These are phyloP conservation scores for Megathymus violae DNA, from an alignment of 1,140 invertebrate genomes.

Conservation along the genomic window DNA sequence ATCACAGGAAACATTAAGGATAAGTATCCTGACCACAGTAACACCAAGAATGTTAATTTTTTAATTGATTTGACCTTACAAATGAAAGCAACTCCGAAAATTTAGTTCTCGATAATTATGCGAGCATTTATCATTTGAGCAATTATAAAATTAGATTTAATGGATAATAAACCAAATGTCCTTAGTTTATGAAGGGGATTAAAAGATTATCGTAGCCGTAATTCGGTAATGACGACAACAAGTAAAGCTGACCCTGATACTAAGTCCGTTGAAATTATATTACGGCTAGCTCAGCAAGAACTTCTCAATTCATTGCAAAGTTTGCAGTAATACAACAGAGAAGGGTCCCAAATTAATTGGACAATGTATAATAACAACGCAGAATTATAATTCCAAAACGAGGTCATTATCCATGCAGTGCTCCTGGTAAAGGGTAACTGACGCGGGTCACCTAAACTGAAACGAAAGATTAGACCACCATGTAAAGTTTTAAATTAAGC, in stretches of 20 bases:
- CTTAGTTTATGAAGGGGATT: slow-evolving; percentile 48
- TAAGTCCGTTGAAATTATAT: slow-evolving; percentile 48
- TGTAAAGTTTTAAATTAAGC: slow-evolving; percentile 48
- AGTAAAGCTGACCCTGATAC: slow-evolving; percentile 52
- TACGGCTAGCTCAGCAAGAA: slow-evolving; percentile 32
- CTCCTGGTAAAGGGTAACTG: slow-evolving; percentile 38
- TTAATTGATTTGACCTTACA: too few relatives aligned
- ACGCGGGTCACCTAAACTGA: slow-evolving; percentile 47
- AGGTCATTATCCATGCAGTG: slow-evolving; percentile 54
- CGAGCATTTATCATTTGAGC: too few relatives aligned
- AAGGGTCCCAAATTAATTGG: slow-evolving; percentile 33
- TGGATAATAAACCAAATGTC: slow-evolving; percentile 45
- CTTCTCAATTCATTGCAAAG: slow-evolving; percentile 5
- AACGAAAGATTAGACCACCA: slow-evolving; percentile 57
- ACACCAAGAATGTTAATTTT: too few relatives aligned
- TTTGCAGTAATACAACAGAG: background rate
- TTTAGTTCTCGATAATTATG: too few relatives aligned
- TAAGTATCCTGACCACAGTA: too few relatives aligned
- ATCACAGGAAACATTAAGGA: too few relatives aligned
- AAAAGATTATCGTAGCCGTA: slow-evolving; percentile 41
- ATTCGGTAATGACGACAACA: slow-evolving; percentile 49
- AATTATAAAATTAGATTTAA: too few relatives aligned
- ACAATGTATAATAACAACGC: slow-evolving; percentile 14
- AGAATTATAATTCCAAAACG: slow-evolving; percentile 50
- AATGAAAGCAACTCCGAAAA: too few relatives aligned